These are phyloP conservation scores for Elysia crispata DNA, from an alignment of 2,888 invertebrate species.

Conservation along the genomic window DNA sequence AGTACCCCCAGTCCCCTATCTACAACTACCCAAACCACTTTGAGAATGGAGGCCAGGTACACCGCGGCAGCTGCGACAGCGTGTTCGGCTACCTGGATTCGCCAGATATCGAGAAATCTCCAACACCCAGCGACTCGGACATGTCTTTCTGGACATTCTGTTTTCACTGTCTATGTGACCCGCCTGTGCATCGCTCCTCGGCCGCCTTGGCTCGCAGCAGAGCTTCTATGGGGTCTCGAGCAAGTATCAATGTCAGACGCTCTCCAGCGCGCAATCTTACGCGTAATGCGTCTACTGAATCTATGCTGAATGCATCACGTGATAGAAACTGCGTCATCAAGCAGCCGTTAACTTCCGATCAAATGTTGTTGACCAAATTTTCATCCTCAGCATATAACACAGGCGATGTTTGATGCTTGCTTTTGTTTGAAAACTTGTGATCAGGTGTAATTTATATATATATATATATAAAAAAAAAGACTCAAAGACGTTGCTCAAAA, in stretches of 20 bases:
- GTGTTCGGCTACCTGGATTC: too few relatives aligned
- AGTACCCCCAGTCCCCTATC: too few relatives aligned
- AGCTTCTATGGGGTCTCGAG: too few relatives aligned
- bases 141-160: slow-evolving; percentile 39
- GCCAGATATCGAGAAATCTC: too few relatives aligned
- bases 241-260: background rate
- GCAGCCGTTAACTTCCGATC: slow-evolving; percentile 40
- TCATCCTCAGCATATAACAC: background rate
- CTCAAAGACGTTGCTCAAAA: too few relatives aligned
- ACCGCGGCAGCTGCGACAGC: too few relatives aligned
- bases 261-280: slow-evolving; percentile 28
- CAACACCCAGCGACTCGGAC: slow-evolving; percentile 5
- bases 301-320: slow-evolving; percentile 3
- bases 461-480: too few relatives aligned
- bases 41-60: too few relatives aligned
- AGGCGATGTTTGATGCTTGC: too few relatives aligned
- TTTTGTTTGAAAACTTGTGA: too few relatives aligned
- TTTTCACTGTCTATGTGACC: slow-evolving; percentile 42
- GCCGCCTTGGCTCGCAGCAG: slow-evolving; percentile 1
- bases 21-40: too few relatives aligned
- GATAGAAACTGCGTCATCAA: background rate
- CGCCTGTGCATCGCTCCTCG: slow-evolving; percentile 35
- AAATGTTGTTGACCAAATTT: slow-evolving; percentile 29
- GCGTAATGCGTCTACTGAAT: slow-evolving; percentile 32
- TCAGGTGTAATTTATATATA: too few relatives aligned